phyloP scores from a whole-genome alignment of 1,140 invertebrate genomes.

The Hyles euphorbiae region DNA sequence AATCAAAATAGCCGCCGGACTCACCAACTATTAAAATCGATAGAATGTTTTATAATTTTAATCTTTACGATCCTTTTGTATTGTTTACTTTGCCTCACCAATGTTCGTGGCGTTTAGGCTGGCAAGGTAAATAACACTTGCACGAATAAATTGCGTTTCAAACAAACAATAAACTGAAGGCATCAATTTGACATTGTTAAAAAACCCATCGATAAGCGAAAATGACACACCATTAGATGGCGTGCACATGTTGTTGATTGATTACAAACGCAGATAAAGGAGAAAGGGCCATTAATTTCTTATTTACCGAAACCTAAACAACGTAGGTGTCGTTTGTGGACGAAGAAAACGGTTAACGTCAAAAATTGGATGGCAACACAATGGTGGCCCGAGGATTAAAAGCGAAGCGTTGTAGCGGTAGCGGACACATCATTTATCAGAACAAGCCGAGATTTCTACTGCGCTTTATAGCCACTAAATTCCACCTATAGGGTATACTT shows the following conservation, averaged over 20 bases:
- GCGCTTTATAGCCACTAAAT: slow-evolving; percentile 30
- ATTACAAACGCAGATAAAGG: slow-evolving; percentile 52
- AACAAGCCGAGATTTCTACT: slow-evolving; percentile 37
- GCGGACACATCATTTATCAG: slow-evolving; percentile 69
- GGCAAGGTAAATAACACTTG: too few species aligned
- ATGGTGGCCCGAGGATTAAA: slow-evolving; percentile 63
- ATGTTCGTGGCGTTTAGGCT: slow-evolving; percentile 1
- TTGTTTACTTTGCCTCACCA: slow-evolving; percentile 17
- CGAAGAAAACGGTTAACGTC: slow-evolving; percentile 53
- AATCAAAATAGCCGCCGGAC: slow-evolving; percentile 52
- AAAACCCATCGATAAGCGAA: slow-evolving; percentile 22
- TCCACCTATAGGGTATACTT: slow-evolving; percentile 11
- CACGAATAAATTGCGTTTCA: too few species aligned
- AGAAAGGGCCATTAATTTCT: slow-evolving; percentile 58
- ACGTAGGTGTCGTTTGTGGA: slow-evolving; percentile 52
- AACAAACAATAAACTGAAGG: neutral
- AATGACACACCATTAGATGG: slow-evolving; percentile 43
- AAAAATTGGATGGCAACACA: slow-evolving; percentile 60
- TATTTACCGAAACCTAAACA: slow-evolving; percentile 47
- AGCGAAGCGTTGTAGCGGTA: slow-evolving; percentile 67
- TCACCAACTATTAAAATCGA: slow-evolving; percentile 41
- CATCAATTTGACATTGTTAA: slow-evolving; percentile 1
- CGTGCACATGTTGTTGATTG: slow-evolving; percentile 38
- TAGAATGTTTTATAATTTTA: slow-evolving; percentile 46
- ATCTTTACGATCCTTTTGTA: slow-evolving; percentile 22